phyloP scores from a whole-genome alignment of 2,888 invertebrate genomes.

The Dascillus cervinus region DNA sequence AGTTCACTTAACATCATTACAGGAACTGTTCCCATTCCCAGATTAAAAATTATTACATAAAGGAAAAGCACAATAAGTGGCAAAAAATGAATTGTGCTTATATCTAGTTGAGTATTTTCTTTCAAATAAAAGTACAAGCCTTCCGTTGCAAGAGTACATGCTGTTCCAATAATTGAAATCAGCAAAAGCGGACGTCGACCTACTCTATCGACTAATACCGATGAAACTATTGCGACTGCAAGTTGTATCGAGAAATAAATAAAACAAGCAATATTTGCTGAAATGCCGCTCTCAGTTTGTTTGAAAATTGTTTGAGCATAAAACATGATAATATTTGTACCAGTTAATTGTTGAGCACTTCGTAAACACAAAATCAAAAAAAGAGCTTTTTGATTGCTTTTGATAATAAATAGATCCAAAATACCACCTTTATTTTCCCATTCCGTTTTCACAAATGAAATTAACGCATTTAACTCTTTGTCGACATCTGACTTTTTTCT shows the following conservation, averaged over 20 bases:
- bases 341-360: constrained; percentile 49
- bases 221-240: constrained; percentile 49
- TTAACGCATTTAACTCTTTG: constrained; percentile 32
- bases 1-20: constrained; percentile 48
- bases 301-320: constrained; percentile 50
- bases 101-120: constrained; percentile 33
- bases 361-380: constrained; percentile 53
- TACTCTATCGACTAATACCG: constrained; percentile 50
- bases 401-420: constrained; percentile 48
- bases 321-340: constrained; percentile 55
- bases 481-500: constrained; percentile 46
- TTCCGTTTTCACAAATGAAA: constrained; percentile 32
- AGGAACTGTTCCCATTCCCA: constrained; percentile 49
- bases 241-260: constrained; percentile 47
- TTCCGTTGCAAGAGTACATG: constrained; percentile 38
- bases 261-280: constrained; percentile 34
- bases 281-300: constrained; percentile 37
- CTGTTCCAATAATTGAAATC: constrained; percentile 43
- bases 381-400: constrained; percentile 55
- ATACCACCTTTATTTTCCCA: constrained; percentile 49
- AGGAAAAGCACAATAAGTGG: constrained; percentile 43
- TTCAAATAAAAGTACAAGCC: constrained; percentile 43
- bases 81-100: constrained; percentile 36
- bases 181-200: constrained; percentile 49
- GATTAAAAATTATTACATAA: constrained; percentile 44